phyloP scores from a whole-genome alignment of 2,888 invertebrate genomes.

The Mesopsocus fuscifrons region DNA sequence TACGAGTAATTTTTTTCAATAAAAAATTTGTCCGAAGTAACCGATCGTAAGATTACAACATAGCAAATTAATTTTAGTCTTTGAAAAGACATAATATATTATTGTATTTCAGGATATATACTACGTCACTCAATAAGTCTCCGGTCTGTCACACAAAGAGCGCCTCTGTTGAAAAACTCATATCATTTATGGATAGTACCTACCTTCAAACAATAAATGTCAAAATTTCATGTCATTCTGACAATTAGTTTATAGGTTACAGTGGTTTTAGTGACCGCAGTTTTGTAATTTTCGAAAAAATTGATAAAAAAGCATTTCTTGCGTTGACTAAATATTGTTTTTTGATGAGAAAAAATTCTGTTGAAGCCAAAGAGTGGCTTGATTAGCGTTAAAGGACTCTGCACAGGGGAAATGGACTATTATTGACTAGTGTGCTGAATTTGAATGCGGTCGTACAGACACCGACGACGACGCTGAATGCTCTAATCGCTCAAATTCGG shows the following conservation, averaged over 20 bases:
- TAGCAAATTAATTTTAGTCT: too few relatives aligned
- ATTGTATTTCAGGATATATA: too few relatives aligned
- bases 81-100: too few relatives aligned
- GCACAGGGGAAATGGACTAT: neutral
- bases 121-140: too few relatives aligned
- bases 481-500: slow-evolving; percentile 15
- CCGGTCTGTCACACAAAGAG: neutral
- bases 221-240: neutral
- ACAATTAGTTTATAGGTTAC: neutral
- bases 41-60: too few relatives aligned
- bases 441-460: neutral
- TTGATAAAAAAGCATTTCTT: neutral
- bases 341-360: neutral
- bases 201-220: neutral
- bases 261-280: neutral
- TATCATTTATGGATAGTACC: neutral
- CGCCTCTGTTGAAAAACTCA: neutral
- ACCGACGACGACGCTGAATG: slow-evolving; percentile 19
- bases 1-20: too few relatives aligned
- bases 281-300: neutral
- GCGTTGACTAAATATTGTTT: neutral
- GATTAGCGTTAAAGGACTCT: neutral
- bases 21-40: too few relatives aligned
- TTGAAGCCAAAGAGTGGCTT: neutral
- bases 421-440: neutral